Conservation (phyloP, 2,113 vertebrate species). For the Colossoma macropomum region DNA sequence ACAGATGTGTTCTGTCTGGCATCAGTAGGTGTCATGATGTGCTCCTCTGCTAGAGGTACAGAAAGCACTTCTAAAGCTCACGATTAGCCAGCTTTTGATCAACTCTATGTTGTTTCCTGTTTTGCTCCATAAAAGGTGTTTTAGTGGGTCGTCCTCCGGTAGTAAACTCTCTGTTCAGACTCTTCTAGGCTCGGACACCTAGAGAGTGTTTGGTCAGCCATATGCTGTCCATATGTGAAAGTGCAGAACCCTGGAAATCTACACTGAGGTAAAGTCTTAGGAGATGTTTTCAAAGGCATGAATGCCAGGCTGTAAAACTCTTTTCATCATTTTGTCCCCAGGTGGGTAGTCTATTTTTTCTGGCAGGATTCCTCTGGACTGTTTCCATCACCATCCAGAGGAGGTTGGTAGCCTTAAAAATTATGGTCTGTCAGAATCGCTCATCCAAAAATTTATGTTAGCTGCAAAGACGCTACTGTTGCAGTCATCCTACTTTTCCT, state of each 20-base stretch:
- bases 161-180: conserved; percentile 26
- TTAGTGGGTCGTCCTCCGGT: conserved; percentile 20
- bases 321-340: conserved; percentile 36
- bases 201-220: conserved; percentile 27
- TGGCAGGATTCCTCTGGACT: conserved; percentile 10
- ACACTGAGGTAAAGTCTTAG: conserved; percentile 30
- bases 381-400: not conserved
- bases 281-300: conserved; percentile 27
- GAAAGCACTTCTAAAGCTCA: conserved; percentile 18
- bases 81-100: conserved; percentile 38
- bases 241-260: conserved; percentile 20
- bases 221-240: conserved; percentile 49
- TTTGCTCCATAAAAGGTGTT: conserved; percentile 29
- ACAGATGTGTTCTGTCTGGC: conserved; percentile 1
- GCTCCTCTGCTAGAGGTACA: conserved; percentile 13
- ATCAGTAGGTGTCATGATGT: not conserved
- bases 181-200: conserved; percentile 17
- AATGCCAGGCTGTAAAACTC: conserved; percentile 27
- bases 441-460: not conserved
- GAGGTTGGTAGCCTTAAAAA: not conserved
- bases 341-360: not conserved
- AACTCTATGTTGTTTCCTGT: conserved; percentile 35
- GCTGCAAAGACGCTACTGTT: not conserved
- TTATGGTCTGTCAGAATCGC: not conserved
- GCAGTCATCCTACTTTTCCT: not conserved